Conservation (phyloP, 2,888 invertebrate species). For the Lycocerus yunnanus region DNA sequence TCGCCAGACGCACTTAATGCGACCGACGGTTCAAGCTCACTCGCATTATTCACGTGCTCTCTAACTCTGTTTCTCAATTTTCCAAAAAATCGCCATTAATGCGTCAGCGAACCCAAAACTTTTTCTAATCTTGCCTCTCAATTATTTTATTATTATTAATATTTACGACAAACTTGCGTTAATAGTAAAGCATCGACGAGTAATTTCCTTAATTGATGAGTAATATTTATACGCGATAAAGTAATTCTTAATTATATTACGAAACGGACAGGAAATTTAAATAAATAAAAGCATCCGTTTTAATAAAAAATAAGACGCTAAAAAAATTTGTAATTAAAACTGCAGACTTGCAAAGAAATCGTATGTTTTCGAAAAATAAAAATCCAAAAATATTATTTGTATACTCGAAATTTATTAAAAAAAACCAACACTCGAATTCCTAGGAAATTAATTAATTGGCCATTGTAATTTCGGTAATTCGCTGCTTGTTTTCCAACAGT, state of each 20-base stretch:
- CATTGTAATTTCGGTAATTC: background rate
- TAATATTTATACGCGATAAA: background rate
- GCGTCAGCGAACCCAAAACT: background rate
- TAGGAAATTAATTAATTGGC: background rate
- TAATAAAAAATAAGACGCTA: background rate
- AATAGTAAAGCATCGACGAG: background rate
- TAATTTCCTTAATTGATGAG: background rate
- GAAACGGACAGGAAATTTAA: background rate
- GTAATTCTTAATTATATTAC: background rate
- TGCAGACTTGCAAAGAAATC: background rate
- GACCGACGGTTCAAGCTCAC: background rate
- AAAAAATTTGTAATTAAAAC: background rate
- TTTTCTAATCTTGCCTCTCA: background rate
- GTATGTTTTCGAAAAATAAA: background rate
- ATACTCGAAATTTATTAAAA: no score
- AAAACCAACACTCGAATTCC: no score
- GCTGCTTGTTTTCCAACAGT: background rate
- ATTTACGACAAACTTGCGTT: background rate
- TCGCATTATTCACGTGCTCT: background rate
- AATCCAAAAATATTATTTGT: background rate
- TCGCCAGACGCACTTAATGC: slow-evolving; percentile 9
- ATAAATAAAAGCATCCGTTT: background rate
- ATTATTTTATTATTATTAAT: no score
- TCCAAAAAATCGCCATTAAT: background rate
- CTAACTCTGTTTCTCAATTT: no score